Percentiles rank a stretch among this genome's conserved stretches.
phyloP scores from a whole-genome alignment of 2,797 vertebrate genomes.

The Propithecus perrieri region DNA sequence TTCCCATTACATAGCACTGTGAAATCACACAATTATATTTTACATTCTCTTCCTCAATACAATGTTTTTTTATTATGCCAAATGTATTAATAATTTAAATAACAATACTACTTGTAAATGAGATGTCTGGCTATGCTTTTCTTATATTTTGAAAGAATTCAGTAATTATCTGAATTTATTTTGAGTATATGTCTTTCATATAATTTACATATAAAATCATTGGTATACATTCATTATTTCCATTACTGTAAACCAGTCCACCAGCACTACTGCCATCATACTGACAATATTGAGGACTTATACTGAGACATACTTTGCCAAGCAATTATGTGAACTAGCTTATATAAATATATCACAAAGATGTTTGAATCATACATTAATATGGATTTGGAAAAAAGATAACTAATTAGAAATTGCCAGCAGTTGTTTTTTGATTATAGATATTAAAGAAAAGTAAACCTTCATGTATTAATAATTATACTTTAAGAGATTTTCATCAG shows the following conservation, averaged over 20 bases:
- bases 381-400: slow-evolving; percentile 54
- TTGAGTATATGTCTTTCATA: neutral
- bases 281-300: neutral
- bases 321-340: slow-evolving; percentile 24
- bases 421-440: slow-evolving; percentile 45
- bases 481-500: slow-evolving; percentile 67
- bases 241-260: neutral
- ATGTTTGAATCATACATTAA: slow-evolving; percentile 30
- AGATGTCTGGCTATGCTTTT: neutral
- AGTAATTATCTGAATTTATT: neutral
- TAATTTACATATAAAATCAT: neutral
- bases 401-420: slow-evolving; percentile 62
- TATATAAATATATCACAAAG: slow-evolving; percentile 49
- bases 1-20: neutral
- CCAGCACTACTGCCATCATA: neutral
- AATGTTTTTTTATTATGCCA: slow-evolving; percentile 50
- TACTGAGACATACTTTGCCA: neutral
- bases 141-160: neutral
- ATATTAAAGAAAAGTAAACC: slow-evolving; percentile 55
- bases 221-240: neutral
- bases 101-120: slow-evolving; percentile 46
- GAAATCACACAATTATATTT: slow-evolving; percentile 57
- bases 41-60: neutral
- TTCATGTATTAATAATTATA: slow-evolving; percentile 51
- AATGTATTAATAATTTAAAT: slow-evolving; percentile 23